A percentile compares a stretch with the other conserved stretches of the same genome.
Conservation (phyloP, 2,113 vertebrate genomes). For the Elaphurus davidianus region DNA sequence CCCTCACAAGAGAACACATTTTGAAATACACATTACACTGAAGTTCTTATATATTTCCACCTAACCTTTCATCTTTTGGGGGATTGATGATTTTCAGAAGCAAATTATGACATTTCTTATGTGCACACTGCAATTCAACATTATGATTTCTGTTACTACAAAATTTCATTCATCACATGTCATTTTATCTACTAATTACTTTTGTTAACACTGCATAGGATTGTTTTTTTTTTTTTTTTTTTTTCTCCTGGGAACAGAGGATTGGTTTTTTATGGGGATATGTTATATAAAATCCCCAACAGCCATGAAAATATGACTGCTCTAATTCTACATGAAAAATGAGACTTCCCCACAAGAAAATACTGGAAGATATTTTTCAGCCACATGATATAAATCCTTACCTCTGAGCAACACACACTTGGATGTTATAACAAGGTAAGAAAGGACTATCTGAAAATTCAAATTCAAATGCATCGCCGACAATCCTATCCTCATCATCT, state of each 20-base stretch:
- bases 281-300: neutral
- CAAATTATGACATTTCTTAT: neutral
- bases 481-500: conserved; percentile 83
- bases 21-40: neutral
- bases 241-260: no score
- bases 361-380: neutral
- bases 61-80: neutral
- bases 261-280: neutral
- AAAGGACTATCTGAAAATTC: conserved; percentile 91
- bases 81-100: neutral
- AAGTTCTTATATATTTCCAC: no score
- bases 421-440: conserved; percentile 93
- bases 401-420: conserved; percentile 93
- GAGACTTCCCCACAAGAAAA: neutral
- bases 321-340: neutral
- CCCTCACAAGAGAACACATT: neutral
- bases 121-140: neutral
- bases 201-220: neutral
- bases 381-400: conserved; percentile 74
- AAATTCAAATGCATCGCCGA: conserved; percentile 89
- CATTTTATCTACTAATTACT: neutral
- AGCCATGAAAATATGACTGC: neutral
- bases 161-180: neutral
- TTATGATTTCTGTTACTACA: neutral
- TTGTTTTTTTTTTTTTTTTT: no score